Percentiles rank a stretch among this genome's conserved stretches.
phyloP scores from a whole-genome alignment of 2,113 vertebrate genomes.

The Asarcornis scutulata region DNA sequence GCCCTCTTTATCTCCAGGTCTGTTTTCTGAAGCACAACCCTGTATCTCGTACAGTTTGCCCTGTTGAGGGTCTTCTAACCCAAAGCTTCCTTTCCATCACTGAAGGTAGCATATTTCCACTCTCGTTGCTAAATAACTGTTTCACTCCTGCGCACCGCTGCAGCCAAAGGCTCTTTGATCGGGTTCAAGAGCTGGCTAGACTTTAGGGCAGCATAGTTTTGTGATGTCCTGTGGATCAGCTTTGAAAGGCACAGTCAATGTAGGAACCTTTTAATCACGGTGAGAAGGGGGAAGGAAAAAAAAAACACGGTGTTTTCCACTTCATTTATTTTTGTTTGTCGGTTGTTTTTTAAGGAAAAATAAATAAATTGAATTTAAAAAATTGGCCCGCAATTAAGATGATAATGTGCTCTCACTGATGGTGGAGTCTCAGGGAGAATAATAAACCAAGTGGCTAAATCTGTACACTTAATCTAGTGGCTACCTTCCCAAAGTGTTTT shows the following conservation, averaged over 20 bases:
- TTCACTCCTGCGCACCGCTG: neutral
- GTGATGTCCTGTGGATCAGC: neutral
- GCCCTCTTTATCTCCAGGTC: neutral
- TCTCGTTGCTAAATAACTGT: neutral
- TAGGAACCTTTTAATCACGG: neutral
- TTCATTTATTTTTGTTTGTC: neutral
- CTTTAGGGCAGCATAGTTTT: neutral
- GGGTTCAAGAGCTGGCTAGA: neutral
- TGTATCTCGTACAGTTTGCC: neutral
- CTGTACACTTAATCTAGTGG: conserved; percentile 7
- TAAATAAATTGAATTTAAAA: neutral
- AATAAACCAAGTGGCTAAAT: neutral
- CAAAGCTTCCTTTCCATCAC: conserved; percentile 12
- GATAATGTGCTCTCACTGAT: conserved; percentile 7
- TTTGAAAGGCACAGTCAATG: neutral
- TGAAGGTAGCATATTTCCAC: neutral
- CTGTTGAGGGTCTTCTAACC: conserved; percentile 36
- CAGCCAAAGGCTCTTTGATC: neutral
- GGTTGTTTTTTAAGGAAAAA: neutral
- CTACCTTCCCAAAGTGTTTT: conserved; percentile 18
- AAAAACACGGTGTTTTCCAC: neutral
- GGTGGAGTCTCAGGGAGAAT: conserved; percentile 8
- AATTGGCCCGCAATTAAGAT: neutral
- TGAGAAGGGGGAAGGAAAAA: neutral
- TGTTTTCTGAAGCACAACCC: conserved; percentile 32